Evolutionary conservation across 1,140 invertebrate species (phyloP), one percentile per base, ranked within the genome.

Genomic region (Drosophila lowei): DNA sequence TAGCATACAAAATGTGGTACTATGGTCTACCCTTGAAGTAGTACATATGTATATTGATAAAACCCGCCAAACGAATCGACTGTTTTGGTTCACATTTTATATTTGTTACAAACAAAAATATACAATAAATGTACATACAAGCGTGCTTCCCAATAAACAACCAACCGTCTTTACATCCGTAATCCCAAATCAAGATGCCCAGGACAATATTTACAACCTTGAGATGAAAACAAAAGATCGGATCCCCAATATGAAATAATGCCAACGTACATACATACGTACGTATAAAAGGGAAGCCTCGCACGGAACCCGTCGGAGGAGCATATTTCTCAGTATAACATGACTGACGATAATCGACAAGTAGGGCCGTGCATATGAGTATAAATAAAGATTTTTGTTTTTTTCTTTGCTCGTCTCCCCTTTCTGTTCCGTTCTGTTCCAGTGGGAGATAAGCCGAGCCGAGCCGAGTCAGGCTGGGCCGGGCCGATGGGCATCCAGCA

Each of bases 371-470:
- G 61, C 58, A 67, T 67, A 80, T 44, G 61, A 55, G 63, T 67
- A 80, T 72, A 80, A 80, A 72, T 80, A 72, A 72, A 84, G 71
- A 84, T 79, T 71, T 71, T 74, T 42, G 18, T 71, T 74, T 34
- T 34, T 34, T 75, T 70, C 49, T 67, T 49, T 64, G 47, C 46
- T 54, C 49, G 42, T 68, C 46, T 63, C 28, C 21, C 30, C 63
- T 21, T 60, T 49, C 43, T 62, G 73, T 48, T 67, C 57, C 41
- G 18, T 41, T 67, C 62, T 41, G 15, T 41, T 41, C 54, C 57
- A 42, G 18, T 11, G 18, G 23, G 58, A 65, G 79, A 81, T 81
- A 81, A 83, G 74, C 74, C 23, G 0, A 25, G 5, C 23, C 23
- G 23, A 25, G 23, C 23, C 23, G 23, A 23, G 21, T 2, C 21